phyloP scores from a whole-genome alignment of 2,113 vertebrate species.

The Lampris megalopsis region DNA sequence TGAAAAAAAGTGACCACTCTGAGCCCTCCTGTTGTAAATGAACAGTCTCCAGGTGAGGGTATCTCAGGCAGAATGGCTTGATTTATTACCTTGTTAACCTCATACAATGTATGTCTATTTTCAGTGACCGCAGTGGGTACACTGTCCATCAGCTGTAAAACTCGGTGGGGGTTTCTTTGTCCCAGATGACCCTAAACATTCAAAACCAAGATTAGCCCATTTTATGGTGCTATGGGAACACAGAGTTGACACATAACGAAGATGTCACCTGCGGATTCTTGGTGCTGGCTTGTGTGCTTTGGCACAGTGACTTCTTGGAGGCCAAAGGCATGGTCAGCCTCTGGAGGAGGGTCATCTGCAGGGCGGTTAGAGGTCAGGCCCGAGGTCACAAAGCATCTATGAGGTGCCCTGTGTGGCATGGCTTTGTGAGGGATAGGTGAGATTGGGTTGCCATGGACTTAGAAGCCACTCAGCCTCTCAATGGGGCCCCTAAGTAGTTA shows the following conservation, averaged over 20 bases:
- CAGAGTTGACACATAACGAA: constrained; percentile 39
- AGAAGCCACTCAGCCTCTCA: constrained; percentile 43
- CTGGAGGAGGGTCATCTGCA: constrained; percentile 65
- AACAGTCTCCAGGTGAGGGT: constrained; percentile 22
- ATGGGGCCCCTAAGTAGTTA: constrained; percentile 40
- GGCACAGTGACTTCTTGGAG: constrained; percentile 64
- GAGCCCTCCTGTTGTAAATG: not conserved
- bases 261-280: constrained; percentile 63
- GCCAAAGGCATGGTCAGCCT: constrained; percentile 80
- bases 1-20: constrained; percentile 8
- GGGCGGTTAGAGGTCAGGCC: constrained; percentile 67
- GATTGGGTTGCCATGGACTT: constrained; percentile 64
- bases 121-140: constrained; percentile 10
- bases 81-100: constrained; percentile 51
- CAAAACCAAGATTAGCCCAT: constrained; percentile 25
- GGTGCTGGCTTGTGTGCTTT: constrained; percentile 53
- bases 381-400: constrained; percentile 56
- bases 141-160: constrained; percentile 34
- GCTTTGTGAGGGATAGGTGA: constrained; percentile 78
- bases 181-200: not conserved
- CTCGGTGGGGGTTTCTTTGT: not conserved
- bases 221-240: constrained; percentile 36
- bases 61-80: constrained; percentile 14
- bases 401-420: constrained; percentile 66
- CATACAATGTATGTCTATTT: constrained; percentile 20